phyloP scores from a whole-genome alignment of 2,888 invertebrate genomes.

The Lamellibrachia columna region DNA sequence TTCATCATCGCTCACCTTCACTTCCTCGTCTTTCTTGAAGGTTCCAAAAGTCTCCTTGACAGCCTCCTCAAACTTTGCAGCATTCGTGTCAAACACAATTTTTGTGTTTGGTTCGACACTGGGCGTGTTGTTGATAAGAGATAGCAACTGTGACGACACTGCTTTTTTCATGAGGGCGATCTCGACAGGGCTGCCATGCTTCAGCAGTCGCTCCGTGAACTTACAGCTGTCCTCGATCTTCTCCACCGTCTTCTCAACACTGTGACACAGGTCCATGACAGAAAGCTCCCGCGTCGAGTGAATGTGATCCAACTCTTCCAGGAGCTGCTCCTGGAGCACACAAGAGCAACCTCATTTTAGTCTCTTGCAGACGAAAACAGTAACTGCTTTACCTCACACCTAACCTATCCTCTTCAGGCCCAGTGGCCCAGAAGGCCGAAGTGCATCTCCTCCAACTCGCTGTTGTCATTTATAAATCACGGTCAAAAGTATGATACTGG shows the following conservation, averaged over 20 bases:
- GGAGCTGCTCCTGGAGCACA: slow-evolving; percentile 74
- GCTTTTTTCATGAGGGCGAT: slow-evolving; percentile 80
- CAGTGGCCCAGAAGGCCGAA: too few relatives aligned
- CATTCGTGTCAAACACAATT: slow-evolving; percentile 78
- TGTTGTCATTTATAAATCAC: too few relatives aligned
- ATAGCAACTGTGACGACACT: slow-evolving; percentile 80
- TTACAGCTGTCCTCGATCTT: slow-evolving; percentile 87
- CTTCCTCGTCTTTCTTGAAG: slow-evolving; percentile 28
- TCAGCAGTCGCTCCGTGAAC: slow-evolving; percentile 83
- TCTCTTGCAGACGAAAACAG: too few relatives aligned
- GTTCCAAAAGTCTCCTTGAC: slow-evolving; percentile 68
- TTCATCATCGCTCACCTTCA: slow-evolving; percentile 23
- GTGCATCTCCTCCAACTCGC: too few relatives aligned
- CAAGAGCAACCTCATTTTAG: background rate
- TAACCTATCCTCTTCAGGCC: too few relatives aligned
- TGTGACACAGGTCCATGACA: slow-evolving; percentile 85
- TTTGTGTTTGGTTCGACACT: slow-evolving; percentile 81
- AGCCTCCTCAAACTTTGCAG: slow-evolving; percentile 79
- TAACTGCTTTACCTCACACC: too few relatives aligned
- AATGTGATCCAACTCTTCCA: slow-evolving; percentile 60
- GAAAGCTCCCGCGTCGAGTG: slow-evolving; percentile 87
- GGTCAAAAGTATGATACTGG: too few relatives aligned
- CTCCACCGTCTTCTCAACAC: slow-evolving; percentile 83
- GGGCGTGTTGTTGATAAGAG: slow-evolving; percentile 83
- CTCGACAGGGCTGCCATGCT: slow-evolving; percentile 86